Base-by-base conservation (phyloP, 2,797 vertebrate genomes). In the Parauchenoglanis ngamensis region DNA sequence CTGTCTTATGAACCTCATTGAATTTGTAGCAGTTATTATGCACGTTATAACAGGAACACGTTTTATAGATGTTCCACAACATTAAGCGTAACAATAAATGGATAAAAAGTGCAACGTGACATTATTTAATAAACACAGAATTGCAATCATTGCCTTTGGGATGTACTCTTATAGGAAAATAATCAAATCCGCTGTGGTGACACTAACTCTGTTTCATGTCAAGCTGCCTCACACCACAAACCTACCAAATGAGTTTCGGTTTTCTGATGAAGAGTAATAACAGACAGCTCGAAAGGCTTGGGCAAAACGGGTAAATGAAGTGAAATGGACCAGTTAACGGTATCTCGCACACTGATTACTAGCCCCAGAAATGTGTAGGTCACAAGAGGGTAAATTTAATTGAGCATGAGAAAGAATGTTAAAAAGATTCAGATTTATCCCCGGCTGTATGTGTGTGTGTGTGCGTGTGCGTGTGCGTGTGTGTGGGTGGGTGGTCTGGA, bases 381-480 rank as follows among this genome's bases (percentile, higher is more conserved):
- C 78, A 81, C 7, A 61, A 79, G 21, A 59, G 23, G 35, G 6
- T 61, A 25, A 7, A 81, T 44, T 46, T 61, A 63, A 63, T 46
- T 44, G 35, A 44, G 57, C 57, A 61, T 63, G 57, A 81, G 57
- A 81, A 63, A 59, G 76, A 40, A 79, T 59, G 76, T 79, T 79
- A 57, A 35, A 79, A 57, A 57, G 54, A 31, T 40, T 79, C 76
- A 59, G 28, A 61, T 44, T 61, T 80, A 80, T 35, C 78, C 31
- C 5, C 61, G 78, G n/a, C n/a, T n/a, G n/a, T n/a, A 17, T 21
- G n/a, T 31, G 52, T 17, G 49, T 73, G 44, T 52, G 25, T 59
- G 78, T 54, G 49, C 56, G 75, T 46, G 46, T 46, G 46, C 7
- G 46, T 46, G 46, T 46, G 46, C 7, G 3, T 46, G 13, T 21